Evolutionary conservation across 2,888 invertebrate genomes (phyloP).

Genomic region (Troides helena): DNA sequence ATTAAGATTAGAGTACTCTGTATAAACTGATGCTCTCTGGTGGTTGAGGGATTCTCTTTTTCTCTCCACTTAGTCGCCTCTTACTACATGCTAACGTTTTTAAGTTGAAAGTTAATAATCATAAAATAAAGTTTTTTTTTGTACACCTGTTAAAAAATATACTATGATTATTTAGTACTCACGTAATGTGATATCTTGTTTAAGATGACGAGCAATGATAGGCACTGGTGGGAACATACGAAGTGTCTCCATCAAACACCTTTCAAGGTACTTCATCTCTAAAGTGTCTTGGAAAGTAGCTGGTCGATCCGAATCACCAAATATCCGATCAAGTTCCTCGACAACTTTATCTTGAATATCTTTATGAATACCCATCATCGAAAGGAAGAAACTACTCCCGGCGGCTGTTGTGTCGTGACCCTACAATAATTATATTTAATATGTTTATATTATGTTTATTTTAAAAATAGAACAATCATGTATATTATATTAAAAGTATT

Average conservation of each 20-base stretch:
- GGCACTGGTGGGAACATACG: constrained; percentile 91
- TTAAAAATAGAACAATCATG: constrained; percentile 21
- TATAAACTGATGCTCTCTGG: too few species aligned
- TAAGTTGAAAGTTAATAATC: too few species aligned
- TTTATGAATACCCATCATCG: constrained; percentile 86
- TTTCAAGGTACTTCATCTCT: constrained; percentile 92
- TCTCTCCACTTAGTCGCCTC: too few species aligned
- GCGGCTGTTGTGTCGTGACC: constrained; percentile 92
- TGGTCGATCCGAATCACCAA: constrained; percentile 87
- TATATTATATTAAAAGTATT: constrained; percentile 29
- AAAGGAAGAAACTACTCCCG: constrained; percentile 90
- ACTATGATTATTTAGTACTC: constrained; percentile 44
- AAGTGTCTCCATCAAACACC: constrained; percentile 89
- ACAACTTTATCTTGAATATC: constrained; percentile 86
- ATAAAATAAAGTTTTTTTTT: neutral
- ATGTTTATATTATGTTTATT: constrained; percentile 14
- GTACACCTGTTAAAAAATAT: neutral
- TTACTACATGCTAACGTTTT: too few species aligned
- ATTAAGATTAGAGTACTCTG: too few species aligned
- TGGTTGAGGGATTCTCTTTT: too few species aligned
- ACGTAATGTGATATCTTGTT: constrained; percentile 86
- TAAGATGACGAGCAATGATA: constrained; percentile 85
- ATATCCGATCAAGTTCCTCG: constrained; percentile 87
- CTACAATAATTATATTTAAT: constrained; percentile 47
- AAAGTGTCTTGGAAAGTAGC: constrained; percentile 90